Base-by-base conservation (phyloP, 92 coral and sea anemone species). In the Galaxea fascicularis region DNA sequence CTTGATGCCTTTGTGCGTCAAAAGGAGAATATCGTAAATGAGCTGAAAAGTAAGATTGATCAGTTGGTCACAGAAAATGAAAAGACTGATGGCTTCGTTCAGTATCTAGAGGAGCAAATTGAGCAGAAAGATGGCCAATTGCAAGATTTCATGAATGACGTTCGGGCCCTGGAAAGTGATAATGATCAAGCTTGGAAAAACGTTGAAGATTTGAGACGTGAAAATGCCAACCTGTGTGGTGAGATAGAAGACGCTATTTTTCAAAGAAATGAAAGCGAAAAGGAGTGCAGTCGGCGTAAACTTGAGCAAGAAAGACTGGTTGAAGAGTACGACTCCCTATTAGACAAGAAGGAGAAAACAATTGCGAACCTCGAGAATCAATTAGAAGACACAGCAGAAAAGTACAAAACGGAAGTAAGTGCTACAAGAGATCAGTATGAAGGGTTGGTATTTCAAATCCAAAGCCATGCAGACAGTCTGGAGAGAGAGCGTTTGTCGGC, bases 1-100 rank as follows among this genome's bases (percentile, higher is more conserved):
- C 83, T 93, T 30, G 95, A 93, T 25, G 69, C 73, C 47, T 85
- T 90, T 62, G 95, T 90, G 27, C 82, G 79, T 18, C 91, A 93
- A 20, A 93, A 93, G n/a, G 95, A 93, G 56, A 79, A 73, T 21
- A 87, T 90, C 31, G 78, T 71, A 22, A 82, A 71, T 20, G 86
- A 82, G 45, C 73, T 80, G 53, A 83, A 93, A 47, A 30, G 29
- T 2, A 91, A 75, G 76, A 69, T 89, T 51, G 90, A 86, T 29
- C 82, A 89, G 39, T 27, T 89, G 79, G 21, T 67, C 8, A 71
- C 72, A 11, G 92, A 91, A 27, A 94, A 89, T 58, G 95, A 84
- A 25, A 87, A 89, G 57, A 71, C 75, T 6, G 88, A 65, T 63
- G 72, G 52, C 17, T 73, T 83, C 44, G 68, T 77, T 25, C 78